phyloP scores from a whole-genome alignment of 2,888 invertebrate genomes.

The Acronicta psi region DNA sequence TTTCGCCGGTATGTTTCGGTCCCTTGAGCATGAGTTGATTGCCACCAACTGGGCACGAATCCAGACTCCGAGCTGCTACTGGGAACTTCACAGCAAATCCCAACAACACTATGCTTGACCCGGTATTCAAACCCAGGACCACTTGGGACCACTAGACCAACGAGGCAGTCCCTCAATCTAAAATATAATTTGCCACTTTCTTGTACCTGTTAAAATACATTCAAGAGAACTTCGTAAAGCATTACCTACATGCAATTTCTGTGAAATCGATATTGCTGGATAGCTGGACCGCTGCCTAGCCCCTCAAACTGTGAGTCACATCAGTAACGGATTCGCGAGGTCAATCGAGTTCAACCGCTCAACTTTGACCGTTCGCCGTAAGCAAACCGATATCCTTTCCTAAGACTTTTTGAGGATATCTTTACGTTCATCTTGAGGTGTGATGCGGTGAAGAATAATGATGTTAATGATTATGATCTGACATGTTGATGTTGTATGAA shows the following conservation, averaged over 20 bases:
- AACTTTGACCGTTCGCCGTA: constrained; percentile 78
- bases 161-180: too few species aligned
- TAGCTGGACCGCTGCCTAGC: constrained; percentile 34
- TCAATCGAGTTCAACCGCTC: constrained; percentile 81
- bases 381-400: constrained; percentile 51
- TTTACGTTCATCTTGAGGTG: constrained; percentile 39
- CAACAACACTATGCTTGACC: too few species aligned
- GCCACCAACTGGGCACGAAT: too few species aligned
- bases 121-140: too few species aligned
- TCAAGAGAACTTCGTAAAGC: background rate
- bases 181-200: too few species aligned
- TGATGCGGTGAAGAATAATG: constrained; percentile 38
- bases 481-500: constrained; percentile 27
- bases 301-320: constrained; percentile 47
- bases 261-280: constrained; percentile 17
- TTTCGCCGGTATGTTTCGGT: too few species aligned
- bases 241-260: constrained; percentile 13
- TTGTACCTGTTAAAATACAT: background rate
- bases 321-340: constrained; percentile 69
- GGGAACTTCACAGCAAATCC: too few species aligned
- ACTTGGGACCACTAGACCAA: too few species aligned
- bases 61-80: too few species aligned
- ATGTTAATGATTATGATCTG: constrained; percentile 46
- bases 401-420: constrained; percentile 44
- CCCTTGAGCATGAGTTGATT: too few species aligned